A percentile compares a stretch with the other conserved stretches of the same genome.
Evolutionary conservation across 2,888 invertebrate species (phyloP).

Genomic region (Myopa tessellatipennis): DNA sequence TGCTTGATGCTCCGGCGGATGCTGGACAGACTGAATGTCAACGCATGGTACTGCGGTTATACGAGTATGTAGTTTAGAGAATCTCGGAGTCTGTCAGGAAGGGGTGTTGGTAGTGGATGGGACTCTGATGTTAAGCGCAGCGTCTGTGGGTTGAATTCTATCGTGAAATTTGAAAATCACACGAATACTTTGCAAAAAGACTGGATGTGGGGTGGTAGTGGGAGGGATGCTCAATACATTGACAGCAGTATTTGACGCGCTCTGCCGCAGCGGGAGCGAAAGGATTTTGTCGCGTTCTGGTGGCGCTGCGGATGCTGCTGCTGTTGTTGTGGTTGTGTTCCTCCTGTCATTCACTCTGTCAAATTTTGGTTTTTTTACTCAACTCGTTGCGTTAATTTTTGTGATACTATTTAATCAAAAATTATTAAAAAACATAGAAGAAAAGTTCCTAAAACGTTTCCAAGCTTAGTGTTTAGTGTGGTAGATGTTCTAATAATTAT

Average conservation of each 20-base stretch:
- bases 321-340: constrained; percentile 44
- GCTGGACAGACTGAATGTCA: constrained; percentile 36
- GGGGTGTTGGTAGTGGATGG: too few species aligned
- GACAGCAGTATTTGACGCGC: constrained; percentile 38
- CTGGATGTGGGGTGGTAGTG: neutral
- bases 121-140: neutral
- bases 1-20: constrained; percentile 5
- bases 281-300: constrained; percentile 57
- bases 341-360: constrained; percentile 56
- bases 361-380: constrained; percentile 60
- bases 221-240: constrained; percentile 3
- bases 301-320: constrained; percentile 17
- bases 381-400: constrained; percentile 46
- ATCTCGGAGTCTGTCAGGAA: too few species aligned
- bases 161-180: constrained; percentile 31
- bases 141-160: constrained; percentile 23
- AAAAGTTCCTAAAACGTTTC: constrained; percentile 47
- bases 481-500: neutral
- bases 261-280: constrained; percentile 24
- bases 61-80: neutral
- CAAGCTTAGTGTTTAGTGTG: neutral
- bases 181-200: neutral
- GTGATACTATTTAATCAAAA: constrained; percentile 51
- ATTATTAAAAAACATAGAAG: constrained; percentile 8
- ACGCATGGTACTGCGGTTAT: constrained; percentile 35